Evolutionary conservation across 2,888 invertebrate genomes (phyloP).

Genomic region (Resseliella maxima): DNA sequence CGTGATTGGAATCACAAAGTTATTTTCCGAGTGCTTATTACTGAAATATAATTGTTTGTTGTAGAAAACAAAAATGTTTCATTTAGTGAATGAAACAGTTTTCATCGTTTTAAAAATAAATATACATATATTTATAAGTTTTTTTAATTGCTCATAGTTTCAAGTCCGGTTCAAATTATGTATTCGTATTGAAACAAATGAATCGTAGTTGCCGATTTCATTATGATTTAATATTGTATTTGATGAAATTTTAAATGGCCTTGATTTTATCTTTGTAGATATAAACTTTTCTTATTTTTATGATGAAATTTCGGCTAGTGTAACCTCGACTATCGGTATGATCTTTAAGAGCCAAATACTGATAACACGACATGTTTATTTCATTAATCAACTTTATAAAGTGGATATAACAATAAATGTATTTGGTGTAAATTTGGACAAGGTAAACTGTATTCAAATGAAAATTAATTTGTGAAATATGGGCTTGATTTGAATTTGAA

Average conservation of each 20-base stretch:
- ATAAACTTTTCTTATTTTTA: background rate
- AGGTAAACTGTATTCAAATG: too few relatives aligned
- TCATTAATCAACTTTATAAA: too few relatives aligned
- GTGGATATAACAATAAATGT: too few relatives aligned
- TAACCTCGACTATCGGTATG: background rate
- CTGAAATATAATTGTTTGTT: background rate
- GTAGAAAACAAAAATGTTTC: background rate
- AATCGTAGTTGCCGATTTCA: too few relatives aligned
- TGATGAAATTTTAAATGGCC: background rate
- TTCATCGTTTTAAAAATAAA: too few relatives aligned
- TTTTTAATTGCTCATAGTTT: background rate
- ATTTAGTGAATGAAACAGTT: background rate
- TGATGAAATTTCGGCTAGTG: background rate
- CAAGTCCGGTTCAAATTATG: background rate
- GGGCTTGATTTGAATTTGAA: too few relatives aligned
- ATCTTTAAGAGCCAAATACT: background rate
- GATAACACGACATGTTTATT: background rate
- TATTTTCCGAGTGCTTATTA: background rate
- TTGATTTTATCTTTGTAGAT: background rate
- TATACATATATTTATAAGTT: too few relatives aligned
- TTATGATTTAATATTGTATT: too few relatives aligned
- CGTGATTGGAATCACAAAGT: constrained; percentile 17
- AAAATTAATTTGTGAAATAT: too few relatives aligned
- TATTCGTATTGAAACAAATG: background rate
- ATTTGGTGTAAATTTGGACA: too few relatives aligned